Evolutionary conservation across 53 echinoderm and acorn worm genomes (phyloP).

Genomic region (Actinopyga echinites): DNA sequence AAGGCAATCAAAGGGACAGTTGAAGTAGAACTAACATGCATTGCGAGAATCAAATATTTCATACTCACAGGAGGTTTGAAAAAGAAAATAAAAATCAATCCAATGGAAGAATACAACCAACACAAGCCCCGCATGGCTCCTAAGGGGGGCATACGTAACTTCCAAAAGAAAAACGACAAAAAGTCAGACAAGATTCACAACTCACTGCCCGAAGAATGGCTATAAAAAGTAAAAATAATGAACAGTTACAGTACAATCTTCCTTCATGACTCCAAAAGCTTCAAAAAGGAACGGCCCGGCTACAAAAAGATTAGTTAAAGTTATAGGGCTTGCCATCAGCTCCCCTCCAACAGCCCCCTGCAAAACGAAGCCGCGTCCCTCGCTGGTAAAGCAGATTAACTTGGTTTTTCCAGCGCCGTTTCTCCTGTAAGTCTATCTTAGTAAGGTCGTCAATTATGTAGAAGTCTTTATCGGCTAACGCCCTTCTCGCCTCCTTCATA

Average conservation of each 20-base stretch:
- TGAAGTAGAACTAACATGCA: background rate
- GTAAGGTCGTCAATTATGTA: slow-evolving; percentile 17
- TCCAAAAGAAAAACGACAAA: no score
- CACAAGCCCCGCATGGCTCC: no score
- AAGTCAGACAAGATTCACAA: no score
- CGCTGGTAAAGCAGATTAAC: background rate
- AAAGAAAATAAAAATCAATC: background rate
- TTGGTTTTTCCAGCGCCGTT: background rate
- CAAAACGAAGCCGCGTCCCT: background rate
- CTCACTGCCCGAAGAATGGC: no score
- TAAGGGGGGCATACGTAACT: no score
- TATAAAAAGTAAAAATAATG: no score
- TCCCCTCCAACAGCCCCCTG: background rate
- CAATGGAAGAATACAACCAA: background rate
- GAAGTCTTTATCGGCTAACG: background rate
- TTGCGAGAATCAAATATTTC: background rate
- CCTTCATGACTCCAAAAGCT: no score
- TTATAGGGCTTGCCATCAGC: slow-evolving; percentile 9
- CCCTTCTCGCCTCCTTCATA: slow-evolving; percentile 19
- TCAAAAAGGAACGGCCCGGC: no score
- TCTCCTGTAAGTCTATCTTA: no score
- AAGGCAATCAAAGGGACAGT: background rate
- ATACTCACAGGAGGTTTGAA: background rate
- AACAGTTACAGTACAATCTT: no score
- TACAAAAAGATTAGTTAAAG: background rate